Percentiles rank a stretch among this genome's conserved stretches.
Evolutionary conservation across 2,888 invertebrate species (phyloP).

Genomic region (Chaetogeoica ovagalla): DNA sequence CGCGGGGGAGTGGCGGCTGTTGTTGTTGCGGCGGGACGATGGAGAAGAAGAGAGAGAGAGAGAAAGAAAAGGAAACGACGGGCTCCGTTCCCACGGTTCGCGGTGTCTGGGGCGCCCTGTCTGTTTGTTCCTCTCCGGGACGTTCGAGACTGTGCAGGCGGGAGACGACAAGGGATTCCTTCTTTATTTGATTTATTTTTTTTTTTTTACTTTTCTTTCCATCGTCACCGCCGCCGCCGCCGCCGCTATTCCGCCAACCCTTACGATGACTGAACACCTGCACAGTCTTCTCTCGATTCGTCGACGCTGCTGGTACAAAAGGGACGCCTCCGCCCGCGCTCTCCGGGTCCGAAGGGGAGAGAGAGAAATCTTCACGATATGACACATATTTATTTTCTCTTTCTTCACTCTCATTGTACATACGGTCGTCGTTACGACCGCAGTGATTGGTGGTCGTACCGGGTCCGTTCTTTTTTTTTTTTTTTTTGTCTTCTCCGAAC

Average conservation of each 20-base stretch:
- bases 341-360: not conserved
- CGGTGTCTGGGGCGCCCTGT: constrained; percentile 40
- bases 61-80: constrained; percentile 21
- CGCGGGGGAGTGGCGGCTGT: not conserved
- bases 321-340: constrained; percentile 29
- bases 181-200: constrained; percentile 5
- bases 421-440: not conserved
- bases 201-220: constrained; percentile 19
- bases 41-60: not conserved
- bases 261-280: constrained; percentile 35
- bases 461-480: constrained; percentile 2
- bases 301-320: constrained; percentile 9
- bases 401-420: not conserved
- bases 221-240: constrained; percentile 3
- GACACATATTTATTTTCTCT: constrained; percentile 19
- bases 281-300: not conserved
- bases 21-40: constrained; percentile 22
- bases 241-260: constrained; percentile 26
- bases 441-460: not conserved
- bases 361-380: constrained; percentile 20
- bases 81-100: constrained; percentile 47
- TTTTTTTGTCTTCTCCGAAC: not conserved
- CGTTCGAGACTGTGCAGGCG: not conserved
- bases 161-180: constrained; percentile 32
- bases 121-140: not conserved